Conservation (phyloP, 1,140 invertebrate species). For the Adoxophyes honmai region DNA sequence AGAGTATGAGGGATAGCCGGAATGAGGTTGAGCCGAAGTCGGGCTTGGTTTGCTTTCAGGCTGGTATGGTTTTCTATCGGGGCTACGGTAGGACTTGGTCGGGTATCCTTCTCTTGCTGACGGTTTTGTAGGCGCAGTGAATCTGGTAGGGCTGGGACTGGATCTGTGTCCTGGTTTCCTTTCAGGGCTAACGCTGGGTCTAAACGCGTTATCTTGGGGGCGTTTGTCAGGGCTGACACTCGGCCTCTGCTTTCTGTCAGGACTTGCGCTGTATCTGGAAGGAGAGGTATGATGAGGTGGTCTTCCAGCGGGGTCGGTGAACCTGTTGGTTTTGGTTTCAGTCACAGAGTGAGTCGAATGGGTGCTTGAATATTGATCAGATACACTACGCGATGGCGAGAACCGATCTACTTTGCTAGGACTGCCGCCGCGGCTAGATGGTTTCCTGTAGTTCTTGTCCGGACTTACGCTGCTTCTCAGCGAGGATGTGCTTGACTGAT, state of each 20-base stretch:
- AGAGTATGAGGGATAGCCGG: slow-evolving; percentile 16
- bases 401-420: slow-evolving; percentile 55
- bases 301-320: slow-evolving; percentile 29
- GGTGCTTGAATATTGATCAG: slow-evolving; percentile 44
- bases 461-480: slow-evolving; percentile 76
- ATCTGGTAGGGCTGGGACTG: slow-evolving; percentile 17
- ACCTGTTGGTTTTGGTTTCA: slow-evolving; percentile 41
- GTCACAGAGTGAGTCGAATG: slow-evolving; percentile 45
- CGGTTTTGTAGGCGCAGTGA: slow-evolving; percentile 20
- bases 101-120: slow-evolving; percentile 10
- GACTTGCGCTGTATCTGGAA: slow-evolving; percentile 27
- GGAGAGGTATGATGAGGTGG: slow-evolving; percentile 23
- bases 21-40: slow-evolving; percentile 11
- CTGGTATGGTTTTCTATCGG: slow-evolving; percentile 19
- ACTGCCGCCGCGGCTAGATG: slow-evolving; percentile 54
- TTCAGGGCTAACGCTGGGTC: slow-evolving; percentile 38
- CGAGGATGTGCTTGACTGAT: slow-evolving; percentile 71
- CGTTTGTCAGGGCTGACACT: slow-evolving; percentile 41
- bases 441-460: slow-evolving; percentile 68
- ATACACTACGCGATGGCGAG: slow-evolving; percentile 42
- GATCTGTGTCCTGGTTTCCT: slow-evolving; percentile 23
- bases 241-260: slow-evolving; percentile 29
- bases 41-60: slow-evolving; percentile 11
- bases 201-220: slow-evolving; percentile 21
- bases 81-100: slow-evolving; percentile 18